phyloP scores from a whole-genome alignment of 2,888 invertebrate genomes.

The Hypomecis punctinalis region DNA sequence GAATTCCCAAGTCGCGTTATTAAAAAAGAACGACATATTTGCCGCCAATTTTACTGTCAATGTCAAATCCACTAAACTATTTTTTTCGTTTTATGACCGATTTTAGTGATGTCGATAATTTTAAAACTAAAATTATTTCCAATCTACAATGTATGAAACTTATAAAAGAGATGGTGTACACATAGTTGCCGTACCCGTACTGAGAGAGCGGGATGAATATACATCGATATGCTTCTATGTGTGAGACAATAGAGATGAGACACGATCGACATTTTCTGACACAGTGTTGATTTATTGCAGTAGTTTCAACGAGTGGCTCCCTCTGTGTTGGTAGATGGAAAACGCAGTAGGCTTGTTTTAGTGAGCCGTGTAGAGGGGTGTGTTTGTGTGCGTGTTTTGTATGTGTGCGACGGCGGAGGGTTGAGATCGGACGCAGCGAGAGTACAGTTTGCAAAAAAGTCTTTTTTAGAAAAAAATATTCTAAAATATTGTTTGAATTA shows the following conservation, averaged over 20 bases:
- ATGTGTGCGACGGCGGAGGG: conserved; percentile 57
- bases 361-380: conserved; percentile 46
- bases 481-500: too few relatives aligned
- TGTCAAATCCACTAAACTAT: neutral
- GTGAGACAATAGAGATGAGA: conserved; percentile 53
- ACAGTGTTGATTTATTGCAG: conserved; percentile 14
- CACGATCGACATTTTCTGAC: conserved; percentile 46
- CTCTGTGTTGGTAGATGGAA: conserved; percentile 58
- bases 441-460: conserved; percentile 59
- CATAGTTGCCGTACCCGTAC: conserved; percentile 36
- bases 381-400: conserved; percentile 36
- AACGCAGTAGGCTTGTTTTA: conserved; percentile 31
- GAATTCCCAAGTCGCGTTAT: conserved; percentile 25
- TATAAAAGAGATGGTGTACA: conserved; percentile 37
- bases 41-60: conserved; percentile 24
- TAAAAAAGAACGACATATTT: conserved; percentile 32
- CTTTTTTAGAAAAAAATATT: neutral
- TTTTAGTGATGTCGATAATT: neutral
- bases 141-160: conserved; percentile 49
- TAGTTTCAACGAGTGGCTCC: conserved; percentile 42
- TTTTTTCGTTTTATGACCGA: conserved; percentile 6
- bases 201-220: conserved; percentile 41
- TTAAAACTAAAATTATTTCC: conserved; percentile 44
- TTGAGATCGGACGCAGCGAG: conserved; percentile 72
- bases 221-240: conserved; percentile 55